These are phyloP conservation scores for Cryptoblepharus egeriae DNA, from an alignment of 2,797 vertebrate species.

Conservation along the genomic window DNA sequence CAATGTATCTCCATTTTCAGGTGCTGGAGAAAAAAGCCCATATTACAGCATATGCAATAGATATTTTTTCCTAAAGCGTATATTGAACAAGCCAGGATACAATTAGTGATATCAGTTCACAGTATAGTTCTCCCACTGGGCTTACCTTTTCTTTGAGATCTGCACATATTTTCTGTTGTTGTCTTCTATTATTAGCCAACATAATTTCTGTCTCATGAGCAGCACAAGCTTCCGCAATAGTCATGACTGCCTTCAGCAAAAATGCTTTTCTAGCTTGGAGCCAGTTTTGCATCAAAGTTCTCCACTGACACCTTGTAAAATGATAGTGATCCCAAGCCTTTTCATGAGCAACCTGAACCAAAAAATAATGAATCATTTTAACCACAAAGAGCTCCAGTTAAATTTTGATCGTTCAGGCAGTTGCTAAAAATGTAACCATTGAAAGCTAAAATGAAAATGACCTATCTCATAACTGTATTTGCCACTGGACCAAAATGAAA, in stretches of 20 bases:
- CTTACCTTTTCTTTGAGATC: constrained; percentile 88
- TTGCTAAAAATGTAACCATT: background rate
- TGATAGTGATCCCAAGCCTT: constrained; percentile 76
- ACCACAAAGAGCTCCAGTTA: background rate
- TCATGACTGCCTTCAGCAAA: constrained; percentile 76
- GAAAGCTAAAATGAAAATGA: accelerated
- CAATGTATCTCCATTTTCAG: background rate
- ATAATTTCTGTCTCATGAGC: constrained; percentile 79
- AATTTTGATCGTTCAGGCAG: background rate
- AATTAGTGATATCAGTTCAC: background rate
- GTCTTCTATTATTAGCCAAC: constrained; percentile 78
- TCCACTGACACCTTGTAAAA: constrained; percentile 79
- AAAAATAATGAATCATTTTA: background rate
- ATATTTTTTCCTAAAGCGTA: background rate
- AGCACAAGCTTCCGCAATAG: constrained; percentile 83
- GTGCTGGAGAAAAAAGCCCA: background rate
- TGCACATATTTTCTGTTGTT: constrained; percentile 86
- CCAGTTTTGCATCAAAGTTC: constrained; percentile 78
- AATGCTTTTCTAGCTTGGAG: constrained; percentile 78
- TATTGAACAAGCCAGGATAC: background rate
- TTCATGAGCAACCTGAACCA: constrained; percentile 82
- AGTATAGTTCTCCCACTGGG: background rate
- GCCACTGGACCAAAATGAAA: background rate
- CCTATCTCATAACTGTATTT: background rate
- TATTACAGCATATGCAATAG: background rate